Base-by-base conservation (phyloP, 2,888 invertebrate species). In the Caradrina kadenii region DNA sequence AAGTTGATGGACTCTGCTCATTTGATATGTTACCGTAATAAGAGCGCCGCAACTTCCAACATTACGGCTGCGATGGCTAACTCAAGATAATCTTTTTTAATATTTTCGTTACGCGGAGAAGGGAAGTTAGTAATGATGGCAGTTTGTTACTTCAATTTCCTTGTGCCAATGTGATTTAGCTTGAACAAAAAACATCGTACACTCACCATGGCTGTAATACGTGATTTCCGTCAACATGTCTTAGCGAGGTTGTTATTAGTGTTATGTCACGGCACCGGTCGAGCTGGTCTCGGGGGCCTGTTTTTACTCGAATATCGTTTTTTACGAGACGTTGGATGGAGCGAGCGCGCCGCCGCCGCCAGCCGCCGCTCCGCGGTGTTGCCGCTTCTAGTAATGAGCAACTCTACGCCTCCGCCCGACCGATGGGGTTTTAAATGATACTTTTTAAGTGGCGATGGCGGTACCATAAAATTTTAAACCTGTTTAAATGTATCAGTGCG, bases 161-260 rank as follows among this genome's bases (percentile, higher is more conserved):
- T 74, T 63, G 35, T 63, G 55, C 55, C 58, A 58, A 65, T 73
- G 54, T 31, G 59, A 70, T 64, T 68, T 66, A 39, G 65, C 64
- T 68, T 56, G 26, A 59, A 73, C 60, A 70, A 81, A 83, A 74
- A 75, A 15, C 48, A 7, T 26, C 48, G 68, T 75, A 60, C 69
- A 52, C 31, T 69, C 59, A 22, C 59, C 50, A 68, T 74, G 69
- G 48, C 76, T 73, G 78, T 82, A 84, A 82, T 85, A 85, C 84
- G 86, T 86, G 87, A 85, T 90, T 90, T 91, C 91, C 91, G 89
- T 86, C 87, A 89, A 89, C 87, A 87, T 86, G 86, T 86, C 86
- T 86, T 82, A 72, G 77, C 69, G 79, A 67, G 66, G 66, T 73
- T 61, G 81, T 80, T 86, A 81, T 86, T 86, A 83, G 76, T 83